Evolutionary conservation across 2,888 invertebrate genomes (phyloP), one percentile per base, ranked within the genome.

Genomic region (Mythimna impura): DNA sequence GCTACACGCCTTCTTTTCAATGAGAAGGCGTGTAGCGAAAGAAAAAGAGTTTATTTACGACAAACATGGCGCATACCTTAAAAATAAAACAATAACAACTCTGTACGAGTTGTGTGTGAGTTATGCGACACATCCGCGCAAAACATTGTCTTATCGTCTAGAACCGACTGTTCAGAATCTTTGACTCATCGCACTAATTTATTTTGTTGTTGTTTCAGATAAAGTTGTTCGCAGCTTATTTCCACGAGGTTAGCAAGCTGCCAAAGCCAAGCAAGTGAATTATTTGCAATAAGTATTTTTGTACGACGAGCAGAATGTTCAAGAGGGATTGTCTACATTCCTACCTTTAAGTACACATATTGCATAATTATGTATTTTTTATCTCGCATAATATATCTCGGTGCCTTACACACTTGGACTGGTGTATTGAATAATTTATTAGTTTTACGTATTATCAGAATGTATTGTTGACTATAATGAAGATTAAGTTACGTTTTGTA

Each of bases 211-310:
- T 86, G 67, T 97, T 97, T 78, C 97, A 99, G 98, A 98, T 98
- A 3, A 99, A 99, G 96, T 95, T 99, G 70, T 97, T 99, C 88
- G 99, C 98, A 50, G 98, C 99, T 34, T 99, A 99, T 93, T 94
- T 99, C 76, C 97, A 98, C 89, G 99, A 99, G 96, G 97, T 98
- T 30, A 94, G 97, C 73, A 97, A 97, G 86, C 94, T 97, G 47
- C 89, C 94, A 4, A 95, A 95, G 86, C 91, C 89, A 86, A 76
- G 34, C 52, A 77, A 60, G 22, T 40, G 73, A 67, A 50, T 36
- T 5, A 30, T 76, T 73, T 30, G 30, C 47, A 22, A 57, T 66
- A 55, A 47, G 47, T 47, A 47, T 47, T 47, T 50, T 68, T 43
- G 34, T 73, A 58, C 30, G 47, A 52, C 40, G 30, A 71, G 58